A percentile compares a stretch with the other conserved stretches of the same genome.
Conservation (phyloP, 64 coral and sea anemone species). For the Dendrophyllia cribrosa region DNA sequence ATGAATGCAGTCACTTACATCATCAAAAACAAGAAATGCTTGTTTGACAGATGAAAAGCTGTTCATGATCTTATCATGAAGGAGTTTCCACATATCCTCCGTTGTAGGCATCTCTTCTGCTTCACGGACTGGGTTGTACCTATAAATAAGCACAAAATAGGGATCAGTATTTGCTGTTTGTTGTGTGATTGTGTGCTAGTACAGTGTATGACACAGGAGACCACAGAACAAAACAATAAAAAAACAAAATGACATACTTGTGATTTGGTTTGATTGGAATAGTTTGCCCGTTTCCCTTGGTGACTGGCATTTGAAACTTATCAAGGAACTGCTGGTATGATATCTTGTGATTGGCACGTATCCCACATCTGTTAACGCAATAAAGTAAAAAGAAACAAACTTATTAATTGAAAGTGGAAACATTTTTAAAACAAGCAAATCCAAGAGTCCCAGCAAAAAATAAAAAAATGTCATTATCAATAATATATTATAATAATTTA, state of each 20-base stretch:
- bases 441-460: background rate
- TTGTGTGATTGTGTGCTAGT: no score
- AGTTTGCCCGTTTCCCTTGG: conserved; percentile 79
- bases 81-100: conserved; percentile 92
- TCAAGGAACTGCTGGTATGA: conserved; percentile 91
- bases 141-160: background rate
- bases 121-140: conserved; percentile 90
- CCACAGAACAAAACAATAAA: no score
- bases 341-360: conserved; percentile 93
- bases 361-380: conserved; percentile 77
- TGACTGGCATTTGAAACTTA: conserved; percentile 85
- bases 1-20: conserved; percentile 66
- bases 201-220: no score
- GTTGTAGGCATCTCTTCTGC: conserved; percentile 75
- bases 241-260: conserved; percentile 49
- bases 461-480: no score
- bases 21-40: conserved; percentile 99
- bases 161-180: no score
- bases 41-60: conserved; percentile 93
- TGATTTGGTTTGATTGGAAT: conserved; percentile 82
- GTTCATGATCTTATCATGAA: conserved; percentile 79
- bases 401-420: background rate
- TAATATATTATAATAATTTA: no score
- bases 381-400: conserved; percentile 3
- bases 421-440: background rate